A percentile compares a stretch with the other conserved stretches of the same genome.
Evolutionary conservation across 2,113 vertebrate genomes (phyloP).

Genomic region (Crypturellus undulatus): DNA sequence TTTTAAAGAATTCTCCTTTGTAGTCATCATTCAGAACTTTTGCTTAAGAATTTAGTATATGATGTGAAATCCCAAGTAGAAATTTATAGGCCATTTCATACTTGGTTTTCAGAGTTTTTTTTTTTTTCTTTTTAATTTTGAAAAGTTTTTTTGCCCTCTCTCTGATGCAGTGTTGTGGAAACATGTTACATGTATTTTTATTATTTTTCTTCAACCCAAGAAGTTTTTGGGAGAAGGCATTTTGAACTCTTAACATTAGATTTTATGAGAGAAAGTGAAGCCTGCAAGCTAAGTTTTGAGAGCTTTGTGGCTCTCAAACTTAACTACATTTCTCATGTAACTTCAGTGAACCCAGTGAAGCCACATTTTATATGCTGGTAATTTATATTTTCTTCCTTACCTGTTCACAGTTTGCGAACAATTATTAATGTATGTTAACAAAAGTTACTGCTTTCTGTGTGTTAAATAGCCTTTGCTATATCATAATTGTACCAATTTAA

Average conservation of each 20-base stretch:
- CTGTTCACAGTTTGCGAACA: conserved; percentile 19
- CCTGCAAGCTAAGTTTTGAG: neutral
- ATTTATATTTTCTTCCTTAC: conserved; percentile 5
- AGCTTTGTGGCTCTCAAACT: neutral
- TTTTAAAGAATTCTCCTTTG: neutral
- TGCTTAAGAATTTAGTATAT: neutral
- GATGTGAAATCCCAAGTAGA: neutral
- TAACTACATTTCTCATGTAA: neutral
- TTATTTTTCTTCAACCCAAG: neutral
- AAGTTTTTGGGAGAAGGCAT: neutral
- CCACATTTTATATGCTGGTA: conserved; percentile 11
- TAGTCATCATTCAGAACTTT: neutral
- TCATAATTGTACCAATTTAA: neutral
- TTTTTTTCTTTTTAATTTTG: neutral
- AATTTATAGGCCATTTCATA: neutral
- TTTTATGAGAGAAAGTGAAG: neutral
- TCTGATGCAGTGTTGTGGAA: neutral
- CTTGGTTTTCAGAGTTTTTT: neutral
- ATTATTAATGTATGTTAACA: conserved; percentile 6
- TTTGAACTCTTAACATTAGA: neutral
- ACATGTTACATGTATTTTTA: neutral
- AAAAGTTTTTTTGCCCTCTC: neutral
- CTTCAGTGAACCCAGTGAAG: neutral
- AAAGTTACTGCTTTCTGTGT: neutral
- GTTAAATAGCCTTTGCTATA: neutral